Conservation (phyloP, 2,888 invertebrate species). For the Petrophora chlorosata region DNA sequence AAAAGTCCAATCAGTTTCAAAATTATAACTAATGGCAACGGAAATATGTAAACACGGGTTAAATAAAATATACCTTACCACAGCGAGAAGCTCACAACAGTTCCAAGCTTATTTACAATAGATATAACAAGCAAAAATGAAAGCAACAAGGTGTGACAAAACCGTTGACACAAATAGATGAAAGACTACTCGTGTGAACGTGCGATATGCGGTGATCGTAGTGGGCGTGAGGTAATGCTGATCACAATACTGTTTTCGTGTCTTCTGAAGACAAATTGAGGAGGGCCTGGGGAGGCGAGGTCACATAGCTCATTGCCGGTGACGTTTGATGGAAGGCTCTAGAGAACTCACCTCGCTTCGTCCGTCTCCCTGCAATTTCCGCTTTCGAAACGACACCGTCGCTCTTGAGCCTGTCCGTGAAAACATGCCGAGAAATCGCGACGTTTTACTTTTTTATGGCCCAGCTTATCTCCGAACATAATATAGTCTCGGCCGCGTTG, state of each 20-base stretch:
- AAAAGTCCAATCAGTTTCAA: not conserved
- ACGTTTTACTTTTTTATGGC: conserved; percentile 64
- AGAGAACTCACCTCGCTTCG: conserved; percentile 57
- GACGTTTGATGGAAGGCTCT: conserved; percentile 64
- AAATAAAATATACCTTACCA: not conserved
- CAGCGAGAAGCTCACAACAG: not conserved
- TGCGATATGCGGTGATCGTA: conserved; percentile 35
- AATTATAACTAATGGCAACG: not conserved
- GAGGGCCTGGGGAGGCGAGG: conserved; percentile 46
- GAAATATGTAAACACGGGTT: not conserved
- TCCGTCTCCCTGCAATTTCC: conserved; percentile 63
- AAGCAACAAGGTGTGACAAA: not conserved
- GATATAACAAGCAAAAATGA: not conserved
- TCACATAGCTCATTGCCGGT: conserved; percentile 60
- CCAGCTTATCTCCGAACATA: conserved; percentile 57
- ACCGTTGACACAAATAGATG: conserved; percentile 6
- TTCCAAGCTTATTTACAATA: not conserved
- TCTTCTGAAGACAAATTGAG: conserved; percentile 57
- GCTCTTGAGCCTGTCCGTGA: conserved; percentile 52
- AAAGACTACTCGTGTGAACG: conserved; percentile 6
- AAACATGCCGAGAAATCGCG: conserved; percentile 58
- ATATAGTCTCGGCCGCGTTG: conserved; percentile 49
- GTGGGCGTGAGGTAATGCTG: conserved; percentile 47
- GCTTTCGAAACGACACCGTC: conserved; percentile 63
- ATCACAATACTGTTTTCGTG: conserved; percentile 44